phyloP scores from a whole-genome alignment of 1,140 invertebrate species.

The Pogonus chalceus region DNA sequence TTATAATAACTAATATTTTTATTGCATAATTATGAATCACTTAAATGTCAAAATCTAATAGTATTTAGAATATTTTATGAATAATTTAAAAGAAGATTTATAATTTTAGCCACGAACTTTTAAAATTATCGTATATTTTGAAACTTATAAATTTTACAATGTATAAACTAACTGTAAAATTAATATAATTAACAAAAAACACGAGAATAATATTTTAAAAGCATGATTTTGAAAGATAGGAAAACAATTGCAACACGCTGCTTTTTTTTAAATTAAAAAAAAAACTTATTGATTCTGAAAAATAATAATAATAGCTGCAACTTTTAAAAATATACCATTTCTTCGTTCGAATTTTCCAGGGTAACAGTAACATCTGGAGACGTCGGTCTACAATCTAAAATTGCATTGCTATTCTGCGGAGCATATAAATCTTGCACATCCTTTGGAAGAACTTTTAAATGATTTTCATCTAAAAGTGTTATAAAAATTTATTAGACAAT shows the following conservation, averaged over 20 bases:
- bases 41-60: no score
- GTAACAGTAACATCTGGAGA: slow-evolving; percentile 49
- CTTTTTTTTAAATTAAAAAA: no score
- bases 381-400: slow-evolving; percentile 58
- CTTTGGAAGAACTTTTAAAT: slow-evolving; percentile 41
- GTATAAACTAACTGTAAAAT: slow-evolving; percentile 8
- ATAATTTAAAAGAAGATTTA: no score
- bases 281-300: slow-evolving; percentile 9
- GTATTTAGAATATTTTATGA: no score
- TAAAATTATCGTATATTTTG: no score
- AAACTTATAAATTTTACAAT: slow-evolving; percentile 8
- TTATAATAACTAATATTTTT: no score
- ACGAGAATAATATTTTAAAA: slow-evolving; percentile 20
- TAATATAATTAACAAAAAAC: slow-evolving; percentile 24
- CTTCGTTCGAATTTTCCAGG: slow-evolving; percentile 35
- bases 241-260: no score
- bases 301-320: slow-evolving; percentile 8
- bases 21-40: no score
- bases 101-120: no score
- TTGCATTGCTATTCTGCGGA: slow-evolving; percentile 34
- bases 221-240: no score
- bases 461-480: slow-evolving; percentile 38
- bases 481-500: slow-evolving; percentile 10
- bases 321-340: slow-evolving; percentile 18
- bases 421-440: slow-evolving; percentile 31